Evolutionary conservation across 2,797 vertebrate genomes (phyloP).

Genomic region (Nannoperca obscura): DNA sequence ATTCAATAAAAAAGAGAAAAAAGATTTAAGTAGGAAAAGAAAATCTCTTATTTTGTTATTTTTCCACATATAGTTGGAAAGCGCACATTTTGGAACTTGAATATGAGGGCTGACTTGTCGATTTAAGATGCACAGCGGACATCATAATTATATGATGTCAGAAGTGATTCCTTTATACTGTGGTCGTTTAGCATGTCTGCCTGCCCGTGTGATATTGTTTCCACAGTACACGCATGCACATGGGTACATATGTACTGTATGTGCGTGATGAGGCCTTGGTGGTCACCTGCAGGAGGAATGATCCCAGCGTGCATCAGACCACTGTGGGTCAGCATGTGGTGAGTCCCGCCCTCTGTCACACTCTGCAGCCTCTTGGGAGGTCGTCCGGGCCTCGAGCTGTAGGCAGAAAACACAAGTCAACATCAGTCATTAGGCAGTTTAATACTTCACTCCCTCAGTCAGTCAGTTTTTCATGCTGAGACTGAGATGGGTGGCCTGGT

Average conservation of each 20-base stretch:
- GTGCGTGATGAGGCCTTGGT: slow-evolving; percentile 58
- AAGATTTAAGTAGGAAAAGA: not conserved
- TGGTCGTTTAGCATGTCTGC: not conserved
- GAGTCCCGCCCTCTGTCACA: slow-evolving; percentile 91
- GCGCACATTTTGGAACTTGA: not conserved
- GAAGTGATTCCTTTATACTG: not conserved
- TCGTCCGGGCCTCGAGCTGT: slow-evolving; percentile 98
- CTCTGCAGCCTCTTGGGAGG: slow-evolving; percentile 99
- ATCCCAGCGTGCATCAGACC: slow-evolving; percentile 97
- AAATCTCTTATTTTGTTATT: not conserved
- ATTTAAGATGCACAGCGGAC: not conserved
- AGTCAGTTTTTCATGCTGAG: slow-evolving; percentile 62
- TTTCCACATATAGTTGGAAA: not conserved
- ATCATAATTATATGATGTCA: slow-evolving; percentile 8
- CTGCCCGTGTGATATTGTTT: slow-evolving; percentile 18
- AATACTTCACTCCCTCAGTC: slow-evolving; percentile 47
- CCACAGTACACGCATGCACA: not conserved
- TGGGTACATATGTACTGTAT: slow-evolving; percentile 25
- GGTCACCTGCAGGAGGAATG: slow-evolving; percentile 97
- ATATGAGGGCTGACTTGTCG: not conserved
- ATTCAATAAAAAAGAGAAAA: not conserved
- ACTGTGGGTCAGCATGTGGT: slow-evolving; percentile 95
- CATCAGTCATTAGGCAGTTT: slow-evolving; percentile 66
- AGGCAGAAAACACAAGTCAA: slow-evolving; percentile 62
- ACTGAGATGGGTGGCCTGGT: slow-evolving; percentile 72